Conservation (phyloP, 2,113 vertebrate genomes). For the Ailuropoda melanoleuca region DNA sequence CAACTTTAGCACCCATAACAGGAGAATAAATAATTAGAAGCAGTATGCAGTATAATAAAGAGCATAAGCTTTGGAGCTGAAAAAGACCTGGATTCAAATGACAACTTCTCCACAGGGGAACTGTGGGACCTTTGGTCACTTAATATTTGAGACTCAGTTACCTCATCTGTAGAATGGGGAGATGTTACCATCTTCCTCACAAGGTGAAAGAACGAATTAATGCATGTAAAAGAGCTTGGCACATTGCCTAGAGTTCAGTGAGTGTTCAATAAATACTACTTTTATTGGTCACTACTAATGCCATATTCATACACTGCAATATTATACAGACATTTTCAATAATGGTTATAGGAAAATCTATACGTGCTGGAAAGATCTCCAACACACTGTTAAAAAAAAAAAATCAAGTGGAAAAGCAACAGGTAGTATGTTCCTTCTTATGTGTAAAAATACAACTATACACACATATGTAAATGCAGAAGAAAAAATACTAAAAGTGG, state of each 20-base stretch:
- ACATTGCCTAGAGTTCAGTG: neutral
- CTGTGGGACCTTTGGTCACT: neutral
- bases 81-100: neutral
- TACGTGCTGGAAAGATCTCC: neutral
- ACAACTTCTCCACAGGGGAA: neutral
- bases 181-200: neutral
- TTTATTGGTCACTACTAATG: neutral
- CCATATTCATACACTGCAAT: neutral
- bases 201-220: neutral
- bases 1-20: neutral
- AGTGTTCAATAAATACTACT: neutral
- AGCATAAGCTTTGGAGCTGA: neutral
- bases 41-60: neutral
- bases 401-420: neutral
- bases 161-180: neutral
- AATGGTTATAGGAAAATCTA: conserved; percentile 35
- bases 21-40: neutral
- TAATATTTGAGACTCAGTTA: neutral
- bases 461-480: neutral
- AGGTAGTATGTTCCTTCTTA: neutral
- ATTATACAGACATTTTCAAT: conserved; percentile 20
- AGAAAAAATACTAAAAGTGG: neutral
- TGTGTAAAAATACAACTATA: neutral
- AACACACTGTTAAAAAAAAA: neutral
- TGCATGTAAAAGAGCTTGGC: neutral